Conservation (phyloP, 1,140 invertebrate species). For the Drosophila saltans region DNA sequence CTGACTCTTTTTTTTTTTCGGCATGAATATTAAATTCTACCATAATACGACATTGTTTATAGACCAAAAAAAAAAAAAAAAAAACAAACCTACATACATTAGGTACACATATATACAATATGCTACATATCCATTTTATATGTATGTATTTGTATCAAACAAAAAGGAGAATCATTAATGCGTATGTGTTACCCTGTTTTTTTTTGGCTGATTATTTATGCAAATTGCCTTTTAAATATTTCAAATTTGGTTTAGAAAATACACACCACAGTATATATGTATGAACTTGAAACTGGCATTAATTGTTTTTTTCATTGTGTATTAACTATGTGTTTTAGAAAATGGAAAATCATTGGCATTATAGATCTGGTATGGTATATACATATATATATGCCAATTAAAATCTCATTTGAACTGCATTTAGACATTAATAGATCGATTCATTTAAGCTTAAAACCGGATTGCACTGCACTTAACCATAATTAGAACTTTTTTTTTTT, state of each 20-base stretch:
- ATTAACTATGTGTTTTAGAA: background rate
- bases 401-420: background rate
- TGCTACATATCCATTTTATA: too few relatives aligned
- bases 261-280: background rate
- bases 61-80: too few relatives aligned
- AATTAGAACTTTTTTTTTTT: background rate
- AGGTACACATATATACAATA: too few relatives aligned
- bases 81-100: too few relatives aligned
- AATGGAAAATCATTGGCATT: conserved; percentile 18
- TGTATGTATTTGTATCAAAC: too few relatives aligned
- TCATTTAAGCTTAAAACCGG: background rate
- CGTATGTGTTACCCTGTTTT: conserved; percentile 32
- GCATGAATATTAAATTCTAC: too few relatives aligned
- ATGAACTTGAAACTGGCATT: conserved; percentile 15
- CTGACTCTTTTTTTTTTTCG: background rate
- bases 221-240: conserved; percentile 19
- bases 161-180: conserved; percentile 15
- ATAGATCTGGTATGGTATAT: background rate
- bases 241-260: background rate
- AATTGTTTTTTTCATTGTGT: background rate
- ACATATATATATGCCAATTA: conserved; percentile 10
- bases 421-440: background rate
- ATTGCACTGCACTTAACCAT: conserved; percentile 1
- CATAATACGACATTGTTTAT: too few relatives aligned
- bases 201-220: conserved; percentile 35